Evolutionary conservation across 2,113 vertebrate genomes (phyloP).

Genomic region (Chionomys nivalis): DNA sequence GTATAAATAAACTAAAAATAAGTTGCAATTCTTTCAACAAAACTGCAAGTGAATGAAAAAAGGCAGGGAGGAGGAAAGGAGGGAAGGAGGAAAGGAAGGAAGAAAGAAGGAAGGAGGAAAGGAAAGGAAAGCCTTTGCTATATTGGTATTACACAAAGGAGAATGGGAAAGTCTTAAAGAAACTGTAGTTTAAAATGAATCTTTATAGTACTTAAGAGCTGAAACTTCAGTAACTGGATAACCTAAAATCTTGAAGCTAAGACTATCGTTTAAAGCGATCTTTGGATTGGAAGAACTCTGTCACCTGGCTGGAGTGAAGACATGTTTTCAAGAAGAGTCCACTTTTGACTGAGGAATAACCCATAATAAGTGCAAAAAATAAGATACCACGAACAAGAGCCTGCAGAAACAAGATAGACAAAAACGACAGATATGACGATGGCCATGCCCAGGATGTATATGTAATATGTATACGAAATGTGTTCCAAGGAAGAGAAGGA

Average conservation of each 20-base stretch:
- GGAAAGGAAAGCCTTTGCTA: neutral
- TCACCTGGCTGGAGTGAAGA: neutral
- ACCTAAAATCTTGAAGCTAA: neutral
- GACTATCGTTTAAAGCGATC: neutral
- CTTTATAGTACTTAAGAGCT: neutral
- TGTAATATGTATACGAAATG: neutral
- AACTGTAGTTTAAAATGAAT: neutral
- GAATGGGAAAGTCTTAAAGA: neutral
- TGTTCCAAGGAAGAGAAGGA: conserved; percentile 16
- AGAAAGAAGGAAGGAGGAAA: neutral
- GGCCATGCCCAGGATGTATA: neutral
- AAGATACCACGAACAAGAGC: neutral
- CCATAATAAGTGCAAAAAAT: neutral
- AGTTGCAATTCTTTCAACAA: neutral
- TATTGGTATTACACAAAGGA: neutral
- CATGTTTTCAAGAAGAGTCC: neutral
- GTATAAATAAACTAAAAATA: neutral
- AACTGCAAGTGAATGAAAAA: neutral
- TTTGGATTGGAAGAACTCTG: neutral
- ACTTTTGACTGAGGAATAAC: neutral
- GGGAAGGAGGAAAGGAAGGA: neutral
- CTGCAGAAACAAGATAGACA: neutral
- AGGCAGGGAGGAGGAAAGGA: neutral
- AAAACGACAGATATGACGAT: neutral
- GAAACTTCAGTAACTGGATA: neutral